phyloP scores from a whole-genome alignment of 1,140 invertebrate species.

The Drosophila aff. region DNA sequence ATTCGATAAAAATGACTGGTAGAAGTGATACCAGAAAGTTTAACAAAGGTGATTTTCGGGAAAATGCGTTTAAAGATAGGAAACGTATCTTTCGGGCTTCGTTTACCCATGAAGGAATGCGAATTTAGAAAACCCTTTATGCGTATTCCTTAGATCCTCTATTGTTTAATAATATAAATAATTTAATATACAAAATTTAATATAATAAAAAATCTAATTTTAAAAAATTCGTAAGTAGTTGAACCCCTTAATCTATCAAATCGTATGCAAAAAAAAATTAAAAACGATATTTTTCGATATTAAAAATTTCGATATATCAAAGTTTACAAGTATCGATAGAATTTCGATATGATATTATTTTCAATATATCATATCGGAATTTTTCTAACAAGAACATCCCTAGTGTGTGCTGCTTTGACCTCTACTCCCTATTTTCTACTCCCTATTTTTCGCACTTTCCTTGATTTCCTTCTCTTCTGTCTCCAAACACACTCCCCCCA shows the following conservation, averaged over 20 bases:
- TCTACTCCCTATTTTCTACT: constrained; percentile 4
- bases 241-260: background rate
- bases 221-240: too few species aligned
- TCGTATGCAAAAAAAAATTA: background rate
- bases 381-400: background rate
- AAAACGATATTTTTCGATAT: background rate
- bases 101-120: too few species aligned
- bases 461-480: constrained; percentile 6
- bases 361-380: background rate
- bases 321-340: too few species aligned
- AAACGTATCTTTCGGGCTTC: too few species aligned
- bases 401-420: constrained; percentile 20
- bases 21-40: too few species aligned
- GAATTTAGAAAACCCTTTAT: too few species aligned
- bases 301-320: background rate
- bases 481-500: constrained; percentile 8
- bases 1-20: too few species aligned
- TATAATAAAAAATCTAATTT: too few species aligned
- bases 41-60: too few species aligned
- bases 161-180: background rate
- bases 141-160: too few species aligned
- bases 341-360: background rate
- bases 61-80: too few species aligned
- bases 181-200: too few species aligned
- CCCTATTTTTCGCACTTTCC: constrained; percentile 6